These are phyloP conservation scores for Crotalus tigris DNA, from an alignment of 2,113 vertebrate species.

Conservation along the genomic window DNA sequence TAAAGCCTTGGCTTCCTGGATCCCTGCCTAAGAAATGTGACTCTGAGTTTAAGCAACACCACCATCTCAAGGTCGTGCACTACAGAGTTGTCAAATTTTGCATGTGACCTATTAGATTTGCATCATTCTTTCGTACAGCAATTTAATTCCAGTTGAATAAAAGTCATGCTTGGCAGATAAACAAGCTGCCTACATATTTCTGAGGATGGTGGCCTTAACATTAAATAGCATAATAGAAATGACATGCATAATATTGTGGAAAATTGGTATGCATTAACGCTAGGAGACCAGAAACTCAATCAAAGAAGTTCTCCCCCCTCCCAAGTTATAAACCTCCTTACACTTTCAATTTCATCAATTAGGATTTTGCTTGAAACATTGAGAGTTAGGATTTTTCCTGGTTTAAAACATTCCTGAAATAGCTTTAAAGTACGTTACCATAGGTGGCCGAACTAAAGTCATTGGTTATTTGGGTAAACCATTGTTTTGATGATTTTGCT, in stretches of 20 bases:
- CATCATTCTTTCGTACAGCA: background rate
- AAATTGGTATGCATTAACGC: background rate
- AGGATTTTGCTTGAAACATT: background rate
- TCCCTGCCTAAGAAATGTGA: background rate
- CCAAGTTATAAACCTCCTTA: background rate
- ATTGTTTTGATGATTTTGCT: background rate
- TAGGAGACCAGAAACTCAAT: background rate
- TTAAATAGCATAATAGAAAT: background rate
- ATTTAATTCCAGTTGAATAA: background rate
- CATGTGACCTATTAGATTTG: background rate
- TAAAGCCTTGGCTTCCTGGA: background rate
- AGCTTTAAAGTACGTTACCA: background rate
- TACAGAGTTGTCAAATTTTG: background rate
- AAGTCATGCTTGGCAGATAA: background rate
- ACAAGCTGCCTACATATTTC: background rate
- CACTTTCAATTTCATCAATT: background rate
- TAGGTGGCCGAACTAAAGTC: background rate
- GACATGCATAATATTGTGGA: background rate
- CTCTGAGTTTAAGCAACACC: background rate
- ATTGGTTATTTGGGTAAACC: background rate
- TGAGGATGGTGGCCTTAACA: background rate
- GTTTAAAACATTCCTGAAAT: background rate
- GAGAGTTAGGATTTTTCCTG: background rate
- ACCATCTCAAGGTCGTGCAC: background rate
- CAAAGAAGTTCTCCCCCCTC: background rate